Percentiles rank a stretch among this genome's conserved stretches.
These are phyloP conservation scores for Characodon lateralis DNA, from an alignment of 2,797 vertebrate species.

Conservation along the genomic window DNA sequence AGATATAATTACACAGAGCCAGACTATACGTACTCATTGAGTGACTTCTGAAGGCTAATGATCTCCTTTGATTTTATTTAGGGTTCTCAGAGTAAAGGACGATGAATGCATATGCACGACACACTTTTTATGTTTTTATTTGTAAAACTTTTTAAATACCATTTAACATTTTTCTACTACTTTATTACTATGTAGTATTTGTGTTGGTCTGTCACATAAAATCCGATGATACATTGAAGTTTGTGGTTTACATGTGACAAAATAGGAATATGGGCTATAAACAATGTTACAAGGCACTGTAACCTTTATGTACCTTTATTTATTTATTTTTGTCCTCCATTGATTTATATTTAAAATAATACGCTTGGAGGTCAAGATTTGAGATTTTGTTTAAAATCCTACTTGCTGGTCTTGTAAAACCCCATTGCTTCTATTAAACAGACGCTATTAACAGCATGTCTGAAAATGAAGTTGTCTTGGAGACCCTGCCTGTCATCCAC, in stretches of 20 bases:
- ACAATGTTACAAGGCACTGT: not conserved
- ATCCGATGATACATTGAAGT: not conserved
- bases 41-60: not conserved
- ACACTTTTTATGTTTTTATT: not conserved
- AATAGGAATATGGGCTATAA: not conserved
- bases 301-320: not conserved
- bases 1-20: not conserved
- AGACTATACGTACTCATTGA: not conserved
- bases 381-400: not conserved
- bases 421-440: not conserved
- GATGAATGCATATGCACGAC: not conserved
- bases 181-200: not conserved
- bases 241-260: not conserved
- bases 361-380: not conserved
- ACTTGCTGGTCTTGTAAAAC: not conserved
- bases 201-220: not conserved
- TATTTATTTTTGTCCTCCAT: not conserved
- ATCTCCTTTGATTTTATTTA: not conserved
- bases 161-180: no score
- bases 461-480: not conserved
- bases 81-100: not conserved
- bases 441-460: not conserved
- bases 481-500: not conserved
- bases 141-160: not conserved
- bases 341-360: not conserved